Percentiles rank a stretch among this genome's conserved stretches.
phyloP scores from a whole-genome alignment of 2,797 vertebrate genomes.

The Propithecus deckenii region DNA sequence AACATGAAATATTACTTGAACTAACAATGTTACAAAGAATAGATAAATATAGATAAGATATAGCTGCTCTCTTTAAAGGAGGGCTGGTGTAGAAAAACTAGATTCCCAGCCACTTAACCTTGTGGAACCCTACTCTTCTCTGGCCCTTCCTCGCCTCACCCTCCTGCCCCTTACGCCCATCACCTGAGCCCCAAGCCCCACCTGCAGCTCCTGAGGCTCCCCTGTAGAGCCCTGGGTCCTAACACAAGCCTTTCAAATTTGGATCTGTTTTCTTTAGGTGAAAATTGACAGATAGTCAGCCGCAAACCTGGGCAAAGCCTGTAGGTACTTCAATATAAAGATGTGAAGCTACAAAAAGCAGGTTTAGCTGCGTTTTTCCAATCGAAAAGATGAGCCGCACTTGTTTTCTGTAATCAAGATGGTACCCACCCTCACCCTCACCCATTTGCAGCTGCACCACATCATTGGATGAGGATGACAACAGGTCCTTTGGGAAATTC shows the following conservation, averaged over 20 bases:
- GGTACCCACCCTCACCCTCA: too few species aligned
- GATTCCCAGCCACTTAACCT: background rate
- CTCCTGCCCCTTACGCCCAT: accelerated
- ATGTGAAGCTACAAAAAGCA: background rate
- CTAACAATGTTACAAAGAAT: background rate
- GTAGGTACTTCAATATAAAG: background rate
- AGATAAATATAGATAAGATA: background rate
- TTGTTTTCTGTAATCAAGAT: background rate
- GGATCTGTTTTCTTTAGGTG: background rate
- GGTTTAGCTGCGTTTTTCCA: background rate
- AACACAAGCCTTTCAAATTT: background rate
- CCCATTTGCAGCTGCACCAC: background rate
- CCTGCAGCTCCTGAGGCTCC: background rate
- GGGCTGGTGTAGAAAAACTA: background rate
- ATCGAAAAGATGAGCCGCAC: background rate
- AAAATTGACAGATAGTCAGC: background rate
- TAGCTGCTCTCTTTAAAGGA: background rate
- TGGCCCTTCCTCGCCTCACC: background rate
- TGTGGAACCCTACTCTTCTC: background rate
- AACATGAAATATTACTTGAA: constrained; percentile 30
- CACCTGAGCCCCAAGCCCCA: background rate
- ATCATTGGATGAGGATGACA: background rate
- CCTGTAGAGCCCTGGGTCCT: background rate
- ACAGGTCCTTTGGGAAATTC: background rate
- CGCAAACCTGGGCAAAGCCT: background rate